A percentile compares a stretch with the other conserved stretches of the same genome.
phyloP scores from a whole-genome alignment of 2,888 invertebrate species.

The Schrankia costaestrigalis region DNA sequence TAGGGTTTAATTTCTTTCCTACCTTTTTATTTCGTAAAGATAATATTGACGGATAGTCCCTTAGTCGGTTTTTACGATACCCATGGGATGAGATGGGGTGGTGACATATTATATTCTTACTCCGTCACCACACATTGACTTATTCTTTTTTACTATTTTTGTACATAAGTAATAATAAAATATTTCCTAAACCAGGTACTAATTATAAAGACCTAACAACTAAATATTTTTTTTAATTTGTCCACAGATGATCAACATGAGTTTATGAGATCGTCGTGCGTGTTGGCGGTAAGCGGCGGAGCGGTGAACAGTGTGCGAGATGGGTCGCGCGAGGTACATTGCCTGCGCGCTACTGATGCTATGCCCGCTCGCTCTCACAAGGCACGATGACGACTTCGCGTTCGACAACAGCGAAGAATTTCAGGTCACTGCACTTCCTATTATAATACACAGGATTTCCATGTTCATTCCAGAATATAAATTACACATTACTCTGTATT shows the following conservation, averaged over 20 bases:
- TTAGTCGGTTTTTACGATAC: no score
- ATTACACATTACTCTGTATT: constrained; percentile 17
- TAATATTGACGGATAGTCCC: no score
- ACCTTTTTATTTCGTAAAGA: no score
- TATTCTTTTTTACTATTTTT: no score
- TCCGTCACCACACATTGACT: no score
- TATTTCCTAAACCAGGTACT: background rate
- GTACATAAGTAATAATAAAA: no score
- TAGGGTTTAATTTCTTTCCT: no score
- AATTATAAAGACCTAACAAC: background rate
- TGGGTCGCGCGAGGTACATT: constrained; percentile 58
- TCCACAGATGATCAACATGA: constrained; percentile 63
- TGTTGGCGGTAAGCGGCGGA: constrained; percentile 24
- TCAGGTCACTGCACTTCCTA: constrained; percentile 48
- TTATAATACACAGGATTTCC: constrained; percentile 20
- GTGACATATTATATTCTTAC: no score
- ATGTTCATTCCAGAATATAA: constrained; percentile 27
- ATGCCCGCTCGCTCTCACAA: constrained; percentile 66
- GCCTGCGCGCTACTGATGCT: constrained; percentile 63
- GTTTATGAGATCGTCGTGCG: constrained; percentile 60
- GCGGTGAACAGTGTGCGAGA: constrained; percentile 37
- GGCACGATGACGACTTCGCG: constrained; percentile 76
- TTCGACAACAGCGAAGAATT: constrained; percentile 75
- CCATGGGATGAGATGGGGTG: no score
- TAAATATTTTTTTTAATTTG: constrained; percentile 25